phyloP scores from a whole-genome alignment of 2,888 invertebrate species.

The Ectobius pallidus region DNA sequence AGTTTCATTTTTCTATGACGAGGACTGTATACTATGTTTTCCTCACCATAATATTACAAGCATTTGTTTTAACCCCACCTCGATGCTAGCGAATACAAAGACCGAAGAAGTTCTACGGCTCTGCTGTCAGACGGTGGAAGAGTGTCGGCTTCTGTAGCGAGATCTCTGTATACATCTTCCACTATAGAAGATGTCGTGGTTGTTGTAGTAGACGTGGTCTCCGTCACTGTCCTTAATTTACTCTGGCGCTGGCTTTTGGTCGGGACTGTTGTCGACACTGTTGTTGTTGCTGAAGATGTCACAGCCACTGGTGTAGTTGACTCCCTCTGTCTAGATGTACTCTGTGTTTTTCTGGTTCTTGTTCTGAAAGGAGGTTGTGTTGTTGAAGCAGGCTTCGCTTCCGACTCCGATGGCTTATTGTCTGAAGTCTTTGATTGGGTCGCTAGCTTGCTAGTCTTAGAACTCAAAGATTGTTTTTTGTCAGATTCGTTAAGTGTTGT shows the following conservation, averaged over 20 bases:
- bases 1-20: conserved; percentile 31
- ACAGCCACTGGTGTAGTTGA: neutral
- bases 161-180: neutral
- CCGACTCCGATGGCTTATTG: too few species aligned
- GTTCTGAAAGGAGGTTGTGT: too few species aligned
- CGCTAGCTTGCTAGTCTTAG: too few species aligned
- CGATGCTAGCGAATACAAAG: conserved; percentile 82
- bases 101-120: conserved; percentile 81
- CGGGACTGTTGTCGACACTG: neutral
- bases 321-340: too few species aligned
- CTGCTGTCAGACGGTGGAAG: conserved; percentile 57
- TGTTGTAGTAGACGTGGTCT: neutral
- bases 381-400: too few species aligned
- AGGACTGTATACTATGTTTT: conserved; percentile 29
- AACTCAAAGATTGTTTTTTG: neutral
- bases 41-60: neutral
- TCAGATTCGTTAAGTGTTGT: too few species aligned
- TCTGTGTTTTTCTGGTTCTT: too few species aligned
- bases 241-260: neutral
- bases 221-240: neutral
- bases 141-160: conserved; percentile 44
- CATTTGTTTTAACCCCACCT: conserved; percentile 65
- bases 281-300: neutral
- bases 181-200: neutral
- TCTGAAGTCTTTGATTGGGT: too few species aligned